Evolutionary conservation across 1,140 invertebrate species (phyloP).

Genomic region (Brachionus manjavacas): DNA sequence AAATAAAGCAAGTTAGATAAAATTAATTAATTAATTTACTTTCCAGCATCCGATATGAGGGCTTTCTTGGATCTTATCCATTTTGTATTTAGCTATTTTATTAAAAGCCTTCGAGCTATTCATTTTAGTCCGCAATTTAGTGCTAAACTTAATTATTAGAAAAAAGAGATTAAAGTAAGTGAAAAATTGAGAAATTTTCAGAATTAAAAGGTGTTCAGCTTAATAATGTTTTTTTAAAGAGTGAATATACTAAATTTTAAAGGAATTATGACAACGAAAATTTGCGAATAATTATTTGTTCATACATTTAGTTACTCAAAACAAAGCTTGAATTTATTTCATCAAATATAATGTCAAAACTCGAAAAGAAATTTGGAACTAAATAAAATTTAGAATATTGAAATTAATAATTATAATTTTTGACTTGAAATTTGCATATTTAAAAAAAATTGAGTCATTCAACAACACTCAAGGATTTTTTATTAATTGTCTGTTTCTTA

Average conservation of each 20-base stretch:
- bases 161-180: not conserved
- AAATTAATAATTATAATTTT: not conserved
- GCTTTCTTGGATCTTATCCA: not conserved
- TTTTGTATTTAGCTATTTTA: not conserved
- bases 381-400: not conserved
- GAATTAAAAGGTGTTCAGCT: not conserved
- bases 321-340: not conserved
- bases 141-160: not conserved
- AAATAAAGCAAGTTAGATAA: not conserved
- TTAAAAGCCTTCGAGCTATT: not conserved
- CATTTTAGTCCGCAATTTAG: not conserved
- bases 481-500: no score
- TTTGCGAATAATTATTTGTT: not conserved
- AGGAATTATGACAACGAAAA: not conserved
- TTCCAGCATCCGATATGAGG: not conserved
- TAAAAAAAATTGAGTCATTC: not conserved
- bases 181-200: not conserved
- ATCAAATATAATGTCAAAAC: not conserved
- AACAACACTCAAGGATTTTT: not conserved
- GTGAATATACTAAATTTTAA: not conserved
- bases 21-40: not conserved
- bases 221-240: not conserved
- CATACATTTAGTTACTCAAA: not conserved
- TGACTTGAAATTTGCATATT: not conserved
- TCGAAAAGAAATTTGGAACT: not conserved